A percentile compares a stretch with the other conserved stretches of the same genome.
Evolutionary conservation across 2,113 vertebrate species (phyloP).

Genomic region (Lates calcarifer): DNA sequence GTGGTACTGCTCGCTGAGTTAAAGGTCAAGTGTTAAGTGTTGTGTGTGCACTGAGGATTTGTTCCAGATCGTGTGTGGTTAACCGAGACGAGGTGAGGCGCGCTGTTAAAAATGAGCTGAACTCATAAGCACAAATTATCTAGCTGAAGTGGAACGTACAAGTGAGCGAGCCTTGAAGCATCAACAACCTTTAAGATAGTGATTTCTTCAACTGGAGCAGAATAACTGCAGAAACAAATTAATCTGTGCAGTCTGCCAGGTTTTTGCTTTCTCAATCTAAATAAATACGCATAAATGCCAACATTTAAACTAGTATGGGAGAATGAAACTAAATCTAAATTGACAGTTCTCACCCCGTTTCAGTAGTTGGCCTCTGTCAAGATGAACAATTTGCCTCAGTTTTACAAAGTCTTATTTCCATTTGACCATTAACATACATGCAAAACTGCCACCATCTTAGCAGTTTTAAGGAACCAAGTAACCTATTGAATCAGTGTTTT

Average conservation of each 20-base stretch:
- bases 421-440: no score
- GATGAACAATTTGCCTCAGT: no score
- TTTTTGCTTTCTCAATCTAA: neutral
- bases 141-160: conserved; percentile 10
- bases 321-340: no score
- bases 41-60: conserved; percentile 68
- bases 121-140: conserved; percentile 29
- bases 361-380: no score
- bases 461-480: neutral
- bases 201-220: neutral
- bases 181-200: neutral
- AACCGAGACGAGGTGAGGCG: conserved; percentile 61
- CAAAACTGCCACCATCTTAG: no score
- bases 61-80: conserved; percentile 73
- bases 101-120: conserved; percentile 56
- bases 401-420: no score
- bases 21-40: conserved; percentile 81
- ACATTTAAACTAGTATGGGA: no score
- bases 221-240: neutral
- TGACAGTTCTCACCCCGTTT: no score
- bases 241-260: neutral
- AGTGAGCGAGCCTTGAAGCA: neutral
- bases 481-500: neutral
- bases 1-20: conserved; percentile 64
- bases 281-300: no score